These are phyloP conservation scores for Limnothrissa miodon DNA, from an alignment of 2,113 vertebrate species.

Conservation along the genomic window DNA sequence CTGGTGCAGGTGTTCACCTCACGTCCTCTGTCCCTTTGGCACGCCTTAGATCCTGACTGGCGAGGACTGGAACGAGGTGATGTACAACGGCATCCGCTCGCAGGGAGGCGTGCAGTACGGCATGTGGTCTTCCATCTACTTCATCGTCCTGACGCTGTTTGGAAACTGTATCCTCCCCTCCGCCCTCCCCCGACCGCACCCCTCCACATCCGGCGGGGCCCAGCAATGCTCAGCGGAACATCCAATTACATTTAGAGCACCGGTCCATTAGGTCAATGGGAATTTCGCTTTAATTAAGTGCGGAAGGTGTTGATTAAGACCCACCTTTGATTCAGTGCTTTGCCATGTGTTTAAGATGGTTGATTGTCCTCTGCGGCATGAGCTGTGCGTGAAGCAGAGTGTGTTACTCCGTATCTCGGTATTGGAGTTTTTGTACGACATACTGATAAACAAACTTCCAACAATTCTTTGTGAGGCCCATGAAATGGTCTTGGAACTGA, in stretches of 20 bases:
- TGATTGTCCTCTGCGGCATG: not conserved
- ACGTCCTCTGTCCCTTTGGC: not conserved
- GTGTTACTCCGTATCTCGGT: not conserved
- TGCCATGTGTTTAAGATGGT: not conserved
- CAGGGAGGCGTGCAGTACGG: slow-evolving; percentile 95
- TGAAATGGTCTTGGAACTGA: not conserved
- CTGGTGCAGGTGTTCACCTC: not conserved
- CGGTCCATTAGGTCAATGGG: not conserved
- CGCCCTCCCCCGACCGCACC: not conserved
- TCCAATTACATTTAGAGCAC: not conserved
- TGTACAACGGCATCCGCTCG: slow-evolving; percentile 97
- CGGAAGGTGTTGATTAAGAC: not conserved
- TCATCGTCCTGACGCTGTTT: slow-evolving; percentile 96
- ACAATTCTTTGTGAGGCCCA: not conserved
- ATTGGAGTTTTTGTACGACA: too few relatives aligned
- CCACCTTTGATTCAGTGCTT: not conserved
- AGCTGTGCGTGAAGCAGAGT: not conserved
- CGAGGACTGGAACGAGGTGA: slow-evolving; percentile 99
- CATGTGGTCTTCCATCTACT: slow-evolving; percentile 99
- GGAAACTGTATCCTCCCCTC: slow-evolving; percentile 94
- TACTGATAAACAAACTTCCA: too few relatives aligned
- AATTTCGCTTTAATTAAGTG: not conserved
- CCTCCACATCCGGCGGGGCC: not conserved
- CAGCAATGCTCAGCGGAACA: not conserved
- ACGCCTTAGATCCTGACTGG: slow-evolving; percentile 87